Base-by-base conservation (phyloP, 2,113 vertebrate species). In the Corvus hawaiiensis region DNA sequence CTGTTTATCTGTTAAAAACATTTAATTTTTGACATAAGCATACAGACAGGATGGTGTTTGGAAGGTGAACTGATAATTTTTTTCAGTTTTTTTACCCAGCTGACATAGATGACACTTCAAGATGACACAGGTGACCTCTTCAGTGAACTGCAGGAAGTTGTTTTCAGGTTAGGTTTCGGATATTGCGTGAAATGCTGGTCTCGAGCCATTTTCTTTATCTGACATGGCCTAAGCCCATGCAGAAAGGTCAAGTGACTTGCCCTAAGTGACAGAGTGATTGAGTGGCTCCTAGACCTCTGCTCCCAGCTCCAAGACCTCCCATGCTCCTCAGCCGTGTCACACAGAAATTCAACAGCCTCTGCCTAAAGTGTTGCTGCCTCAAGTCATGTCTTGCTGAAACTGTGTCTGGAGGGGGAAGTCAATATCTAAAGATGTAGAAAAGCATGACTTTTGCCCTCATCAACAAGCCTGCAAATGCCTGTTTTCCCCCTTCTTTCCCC, bases 261-360 rank as follows among this genome's bases (percentile, higher is more conserved):
- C 92, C 86, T 75, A 51, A 82, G 80, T 93, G 95, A 73, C 96
- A 97, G 74, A 92, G 76, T 95, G 96, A 96, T 79, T 72, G 82
- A 96, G 90, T 72, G 83, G 52, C 68, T 90, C 64, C 85, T 17
- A n/a, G 92, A 96, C 85, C 90, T 93, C 66, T 90, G 85, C 52
- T 90, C 93, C 76, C 80, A 72, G 68, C 80, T 87, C 30, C 83
- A 13, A n/a, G 92, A 96, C 94, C 94, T 96, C 96, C 88, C 84
- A n/a, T 8, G 1, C 54, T 89, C 49, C 39, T 81, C 55, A 84
- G 33, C 22, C 68, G 19, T 0, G 0, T 71, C 58, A 12, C 43
- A 26, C 61, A 78, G 79, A 84, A 91, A 63, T 30, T 20, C 79
- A 62, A 43, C 79, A 89, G 86, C 61, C 68, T 61, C 14, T 33